A percentile compares a stretch with the other conserved stretches of the same genome.
These are phyloP conservation scores for Montipora sp. DNA, from an alignment of 64 coral and sea anemone genomes.

Conservation along the genomic window DNA sequence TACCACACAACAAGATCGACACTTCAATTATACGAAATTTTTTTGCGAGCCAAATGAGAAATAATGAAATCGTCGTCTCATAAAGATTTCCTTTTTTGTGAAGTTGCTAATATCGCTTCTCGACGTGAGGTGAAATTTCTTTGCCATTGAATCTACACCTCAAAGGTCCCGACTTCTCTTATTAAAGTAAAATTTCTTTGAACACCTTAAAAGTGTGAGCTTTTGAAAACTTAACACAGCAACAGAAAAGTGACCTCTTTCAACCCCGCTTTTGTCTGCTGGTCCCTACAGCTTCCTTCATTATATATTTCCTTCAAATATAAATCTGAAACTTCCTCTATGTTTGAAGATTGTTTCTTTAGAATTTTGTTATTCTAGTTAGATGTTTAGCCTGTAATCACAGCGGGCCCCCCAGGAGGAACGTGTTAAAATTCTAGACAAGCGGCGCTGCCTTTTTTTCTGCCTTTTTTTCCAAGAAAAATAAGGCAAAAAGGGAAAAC, in stretches of 20 bases:
- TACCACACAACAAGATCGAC: background rate
- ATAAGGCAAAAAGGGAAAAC: background rate
- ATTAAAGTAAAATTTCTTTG: background rate
- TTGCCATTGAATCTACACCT: background rate
- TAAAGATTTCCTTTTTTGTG: background rate
- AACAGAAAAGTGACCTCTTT: background rate
- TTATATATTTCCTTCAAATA: background rate
- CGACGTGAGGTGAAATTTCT: constrained; percentile 1
- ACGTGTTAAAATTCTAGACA: background rate
- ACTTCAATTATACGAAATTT: background rate
- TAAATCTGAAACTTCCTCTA: background rate
- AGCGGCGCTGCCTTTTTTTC: constrained; percentile 27
- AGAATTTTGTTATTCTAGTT: background rate
- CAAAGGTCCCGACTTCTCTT: constrained; percentile 30
- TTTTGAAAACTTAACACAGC: background rate
- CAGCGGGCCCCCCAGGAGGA: background rate
- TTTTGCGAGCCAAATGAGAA: background rate
- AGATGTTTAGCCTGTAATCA: background rate
- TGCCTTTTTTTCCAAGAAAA: constrained; percentile 12
- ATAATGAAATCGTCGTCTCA: background rate
- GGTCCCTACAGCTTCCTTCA: background rate
- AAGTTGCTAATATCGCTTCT: background rate
- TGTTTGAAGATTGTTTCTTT: background rate
- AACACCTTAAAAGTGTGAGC: background rate
- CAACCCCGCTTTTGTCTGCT: background rate